These are phyloP conservation scores for Phocides pigmalion DNA, from an alignment of 1,140 invertebrate genomes.

Conservation along the genomic window DNA sequence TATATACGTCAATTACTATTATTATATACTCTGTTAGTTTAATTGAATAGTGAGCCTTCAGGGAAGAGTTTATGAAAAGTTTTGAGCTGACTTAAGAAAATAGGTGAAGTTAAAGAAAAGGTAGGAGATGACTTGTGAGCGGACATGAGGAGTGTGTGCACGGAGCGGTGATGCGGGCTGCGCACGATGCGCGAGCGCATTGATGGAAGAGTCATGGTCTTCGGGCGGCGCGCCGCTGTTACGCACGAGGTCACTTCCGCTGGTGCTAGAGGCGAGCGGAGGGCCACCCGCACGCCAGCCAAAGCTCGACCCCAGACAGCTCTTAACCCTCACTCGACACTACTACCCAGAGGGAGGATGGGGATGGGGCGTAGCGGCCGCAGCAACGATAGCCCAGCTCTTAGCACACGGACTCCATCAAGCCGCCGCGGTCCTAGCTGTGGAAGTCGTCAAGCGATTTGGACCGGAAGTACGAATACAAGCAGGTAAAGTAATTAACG, in stretches of 20 bases:
- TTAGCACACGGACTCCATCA: slow-evolving; percentile 88
- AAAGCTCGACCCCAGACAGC: slow-evolving; percentile 77
- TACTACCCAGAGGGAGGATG: slow-evolving; percentile 92
- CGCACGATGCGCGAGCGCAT: slow-evolving; percentile 74
- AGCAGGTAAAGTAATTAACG: slow-evolving; percentile 65
- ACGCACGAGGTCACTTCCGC: slow-evolving; percentile 74
- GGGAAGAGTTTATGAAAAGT: background rate
- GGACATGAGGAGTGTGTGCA: slow-evolving; percentile 63
- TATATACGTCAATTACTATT: background rate
- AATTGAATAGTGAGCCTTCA: slow-evolving; percentile 24
- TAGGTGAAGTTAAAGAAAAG: background rate
- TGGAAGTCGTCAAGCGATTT: slow-evolving; percentile 81
- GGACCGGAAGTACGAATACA: slow-evolving; percentile 75
- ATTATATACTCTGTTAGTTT: background rate
- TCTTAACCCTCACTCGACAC: slow-evolving; percentile 84
- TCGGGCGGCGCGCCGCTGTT: slow-evolving; percentile 80
- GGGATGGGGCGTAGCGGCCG: slow-evolving; percentile 90
- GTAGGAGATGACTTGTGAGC: slow-evolving; percentile 43
- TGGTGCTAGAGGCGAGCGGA: slow-evolving; percentile 69
- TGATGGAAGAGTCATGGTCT: slow-evolving; percentile 83
- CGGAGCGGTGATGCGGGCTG: slow-evolving; percentile 65
- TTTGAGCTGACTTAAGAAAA: too few species aligned
- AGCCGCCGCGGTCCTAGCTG: slow-evolving; percentile 82
- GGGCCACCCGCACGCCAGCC: slow-evolving; percentile 63
- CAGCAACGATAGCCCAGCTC: slow-evolving; percentile 87